Base-by-base conservation (phyloP, 2,888 invertebrate genomes). In the Drosophila multiciliata region DNA sequence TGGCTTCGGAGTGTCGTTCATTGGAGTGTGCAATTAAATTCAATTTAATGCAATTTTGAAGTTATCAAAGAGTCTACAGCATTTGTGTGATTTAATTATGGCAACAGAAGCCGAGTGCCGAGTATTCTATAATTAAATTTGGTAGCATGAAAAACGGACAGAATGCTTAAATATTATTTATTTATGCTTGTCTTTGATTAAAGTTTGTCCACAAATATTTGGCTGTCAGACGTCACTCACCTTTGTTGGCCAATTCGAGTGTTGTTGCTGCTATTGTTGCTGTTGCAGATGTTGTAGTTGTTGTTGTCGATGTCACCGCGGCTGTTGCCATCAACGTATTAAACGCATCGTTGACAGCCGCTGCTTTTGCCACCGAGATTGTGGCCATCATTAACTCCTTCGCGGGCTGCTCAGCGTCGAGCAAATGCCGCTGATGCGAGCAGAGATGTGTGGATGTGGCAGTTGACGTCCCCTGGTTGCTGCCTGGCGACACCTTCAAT, bases 341-440 rank as follows among this genome's bases (percentile, higher is more conserved):
- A 63, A 85, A 80, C 32, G 76, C 80, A 70, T 87, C 85, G 66
- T 55, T 73, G 59, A 61, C 79, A 65, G 67, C 52, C 45, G 79
- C 48, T 53, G 57, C 20, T 26, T 61, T 45, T 36, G 74, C 52
- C 53, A 36, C 35, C 38, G 76, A 54, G 52, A 68, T 53, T 55
- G 68, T 50, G 64, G 76, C 57, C 59, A 78, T 68, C 74, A 64
- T 48, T 66, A 63, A 59, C 67, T 87, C 90, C 78, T 80, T 73
- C 67, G 45, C 75, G 9, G 58, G 38, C 35, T 82, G 83, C 73
- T 90, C 91, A 75, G 91, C 83, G 79, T 92, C 92, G 49, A 90
- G 84, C 82, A 91, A 88, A 78, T 92, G 90, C 75, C 91, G 87
- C 78, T 92, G 92, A 91, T 93, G 92, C 78, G 91, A 78, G 80